phyloP scores from a whole-genome alignment of 2,797 vertebrate genomes.

The Protosalanx chinensis region DNA sequence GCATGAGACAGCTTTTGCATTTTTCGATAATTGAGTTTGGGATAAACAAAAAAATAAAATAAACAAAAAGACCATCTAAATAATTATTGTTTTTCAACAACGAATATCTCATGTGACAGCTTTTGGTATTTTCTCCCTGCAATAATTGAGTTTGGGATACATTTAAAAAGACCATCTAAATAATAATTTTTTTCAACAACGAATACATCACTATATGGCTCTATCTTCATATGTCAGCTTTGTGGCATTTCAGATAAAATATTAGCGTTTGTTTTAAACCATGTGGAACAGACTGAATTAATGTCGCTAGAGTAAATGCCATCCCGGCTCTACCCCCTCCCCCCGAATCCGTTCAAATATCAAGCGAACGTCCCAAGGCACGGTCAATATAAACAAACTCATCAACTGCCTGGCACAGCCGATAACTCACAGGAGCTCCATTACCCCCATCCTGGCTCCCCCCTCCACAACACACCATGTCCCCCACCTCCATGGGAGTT shows the following conservation, averaged over 20 bases:
- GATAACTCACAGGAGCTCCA: constrained; percentile 63
- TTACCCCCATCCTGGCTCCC: constrained; percentile 49
- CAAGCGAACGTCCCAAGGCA: constrained; percentile 49
- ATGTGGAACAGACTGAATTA: constrained; percentile 38
- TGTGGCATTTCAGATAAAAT: constrained; percentile 30
- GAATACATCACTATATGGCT: not conserved
- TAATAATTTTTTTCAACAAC: too few relatives aligned
- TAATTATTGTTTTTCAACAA: too few relatives aligned
- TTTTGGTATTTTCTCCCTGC: too few relatives aligned
- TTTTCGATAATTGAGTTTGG: too few relatives aligned
- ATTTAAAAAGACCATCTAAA: too few relatives aligned
- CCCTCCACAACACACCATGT: constrained; percentile 36
- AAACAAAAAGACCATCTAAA: too few relatives aligned
- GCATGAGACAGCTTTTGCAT: too few relatives aligned
- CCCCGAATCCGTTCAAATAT: constrained; percentile 55
- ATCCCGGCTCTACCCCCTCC: constrained; percentile 8
- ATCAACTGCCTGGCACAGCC: constrained; percentile 47
- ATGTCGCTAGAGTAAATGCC: constrained; percentile 34
- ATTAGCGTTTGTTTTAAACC: constrained; percentile 40
- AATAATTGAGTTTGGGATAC: too few relatives aligned
- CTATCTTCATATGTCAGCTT: constrained; percentile 22
- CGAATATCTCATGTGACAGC: not conserved
- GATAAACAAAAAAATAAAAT: too few relatives aligned
- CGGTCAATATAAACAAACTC: constrained; percentile 67
- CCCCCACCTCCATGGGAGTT: not conserved